Conservation (phyloP, 2,888 invertebrate genomes). For the Nephrotoma appendiculata region DNA sequence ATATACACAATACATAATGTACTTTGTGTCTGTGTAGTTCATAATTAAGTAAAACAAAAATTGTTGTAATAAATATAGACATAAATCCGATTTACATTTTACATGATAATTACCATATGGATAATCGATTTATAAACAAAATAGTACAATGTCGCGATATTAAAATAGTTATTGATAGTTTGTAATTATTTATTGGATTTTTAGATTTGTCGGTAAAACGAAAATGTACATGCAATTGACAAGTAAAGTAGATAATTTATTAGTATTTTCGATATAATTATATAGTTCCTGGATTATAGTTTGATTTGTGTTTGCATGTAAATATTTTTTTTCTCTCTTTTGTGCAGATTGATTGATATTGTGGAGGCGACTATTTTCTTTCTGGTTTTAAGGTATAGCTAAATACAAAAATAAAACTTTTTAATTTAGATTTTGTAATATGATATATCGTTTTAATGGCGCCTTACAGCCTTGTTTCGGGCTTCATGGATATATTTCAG, state of each 20-base stretch:
- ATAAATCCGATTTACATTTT: background rate
- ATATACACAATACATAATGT: background rate
- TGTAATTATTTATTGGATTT: background rate
- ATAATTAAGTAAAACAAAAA: background rate
- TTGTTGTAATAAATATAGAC: background rate
- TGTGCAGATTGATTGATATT: background rate
- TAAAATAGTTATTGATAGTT: background rate
- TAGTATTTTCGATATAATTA: background rate
- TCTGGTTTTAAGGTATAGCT: background rate
- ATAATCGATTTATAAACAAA: background rate
- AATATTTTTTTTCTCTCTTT: background rate
- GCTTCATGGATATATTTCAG: background rate
- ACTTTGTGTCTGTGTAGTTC: background rate
- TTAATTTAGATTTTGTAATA: background rate
- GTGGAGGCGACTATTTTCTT: background rate
- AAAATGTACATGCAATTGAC: background rate
- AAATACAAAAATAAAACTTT: background rate
- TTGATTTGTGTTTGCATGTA: background rate
- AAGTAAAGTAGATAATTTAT: background rate
- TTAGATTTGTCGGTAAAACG: background rate
- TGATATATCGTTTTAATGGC: background rate
- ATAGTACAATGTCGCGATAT: background rate
- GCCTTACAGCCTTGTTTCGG: background rate
- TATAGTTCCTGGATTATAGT: background rate
- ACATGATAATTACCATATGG: background rate